Percentiles rank a stretch among this genome's conserved stretches.
phyloP scores from a whole-genome alignment of 2,113 vertebrate genomes.

The Gyps fulvus region DNA sequence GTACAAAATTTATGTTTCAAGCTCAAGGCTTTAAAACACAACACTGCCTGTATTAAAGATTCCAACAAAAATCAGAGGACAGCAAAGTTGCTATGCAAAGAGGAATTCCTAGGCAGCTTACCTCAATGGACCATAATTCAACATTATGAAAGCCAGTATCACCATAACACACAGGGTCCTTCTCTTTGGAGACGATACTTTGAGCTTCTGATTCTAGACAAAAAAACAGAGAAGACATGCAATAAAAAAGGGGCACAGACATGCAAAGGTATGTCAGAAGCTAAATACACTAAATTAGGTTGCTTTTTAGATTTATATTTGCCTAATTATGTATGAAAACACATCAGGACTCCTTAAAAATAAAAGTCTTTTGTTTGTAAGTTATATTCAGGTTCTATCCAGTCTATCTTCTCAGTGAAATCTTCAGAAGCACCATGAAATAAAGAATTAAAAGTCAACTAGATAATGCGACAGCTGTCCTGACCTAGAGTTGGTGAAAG shows the following conservation, averaged over 20 bases:
- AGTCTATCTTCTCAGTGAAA: background rate
- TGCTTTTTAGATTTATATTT: background rate
- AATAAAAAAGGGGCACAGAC: background rate
- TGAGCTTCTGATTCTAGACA: slow-evolving; percentile 85
- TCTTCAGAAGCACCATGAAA: background rate
- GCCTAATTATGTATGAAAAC: background rate
- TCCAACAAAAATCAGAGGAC: background rate
- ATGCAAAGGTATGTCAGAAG: background rate
- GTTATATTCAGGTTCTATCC: background rate
- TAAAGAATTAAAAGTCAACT: background rate
- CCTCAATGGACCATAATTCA: slow-evolving; percentile 86
- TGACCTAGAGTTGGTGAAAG: background rate
- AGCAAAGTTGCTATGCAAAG: background rate
- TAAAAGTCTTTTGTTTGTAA: background rate
- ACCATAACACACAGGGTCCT: slow-evolving; percentile 89
- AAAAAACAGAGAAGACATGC: background rate
- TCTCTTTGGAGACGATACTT: slow-evolving; percentile 84
- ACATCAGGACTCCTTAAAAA: background rate
- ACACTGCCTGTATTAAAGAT: background rate
- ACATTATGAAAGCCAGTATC: slow-evolving; percentile 82
- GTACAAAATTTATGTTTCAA: background rate
- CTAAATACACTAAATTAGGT: background rate
- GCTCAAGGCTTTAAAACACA: background rate
- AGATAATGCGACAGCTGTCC: background rate
- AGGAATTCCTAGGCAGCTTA: slow-evolving; percentile 60